Evolutionary conservation across 2,888 invertebrate species (phyloP).

Genomic region (Hedya salicella): DNA sequence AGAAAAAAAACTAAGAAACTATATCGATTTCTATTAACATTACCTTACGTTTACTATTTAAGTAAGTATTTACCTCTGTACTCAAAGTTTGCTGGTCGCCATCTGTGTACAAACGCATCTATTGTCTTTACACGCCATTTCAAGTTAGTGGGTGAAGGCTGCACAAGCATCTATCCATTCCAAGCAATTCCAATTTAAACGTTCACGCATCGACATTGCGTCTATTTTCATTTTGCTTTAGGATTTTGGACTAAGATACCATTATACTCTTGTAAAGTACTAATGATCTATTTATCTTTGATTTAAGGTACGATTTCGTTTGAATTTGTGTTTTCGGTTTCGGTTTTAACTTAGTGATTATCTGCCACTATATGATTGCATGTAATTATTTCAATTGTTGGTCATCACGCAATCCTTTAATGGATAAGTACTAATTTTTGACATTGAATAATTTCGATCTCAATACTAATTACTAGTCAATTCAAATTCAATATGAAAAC

Average conservation of each 20-base stretch:
- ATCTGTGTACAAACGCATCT: slow-evolving; percentile 39
- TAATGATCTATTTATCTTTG: not conserved
- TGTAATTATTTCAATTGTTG: slow-evolving; percentile 58
- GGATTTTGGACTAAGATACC: not conserved
- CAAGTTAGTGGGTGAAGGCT: slow-evolving; percentile 47
- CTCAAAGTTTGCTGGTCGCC: slow-evolving; percentile 30
- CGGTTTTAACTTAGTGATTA: slow-evolving; percentile 65
- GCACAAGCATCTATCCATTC: slow-evolving; percentile 23
- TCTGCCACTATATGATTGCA: slow-evolving; percentile 57
- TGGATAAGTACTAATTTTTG: slow-evolving; percentile 36
- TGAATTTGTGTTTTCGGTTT: not conserved
- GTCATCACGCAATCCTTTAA: slow-evolving; percentile 65
- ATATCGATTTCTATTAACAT: not conserved
- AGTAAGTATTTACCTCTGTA: slow-evolving; percentile 15
- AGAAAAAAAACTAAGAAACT: no score
- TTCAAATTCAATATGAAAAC: slow-evolving; percentile 5
- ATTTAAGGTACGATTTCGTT: slow-evolving; percentile 25
- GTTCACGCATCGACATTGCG: not conserved
- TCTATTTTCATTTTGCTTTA: slow-evolving; percentile 11
- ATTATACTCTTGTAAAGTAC: not conserved
- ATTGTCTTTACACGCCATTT: slow-evolving; percentile 46
- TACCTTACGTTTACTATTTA: slow-evolving; percentile 8
- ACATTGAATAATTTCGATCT: slow-evolving; percentile 23
- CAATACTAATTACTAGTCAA: slow-evolving; percentile 19
- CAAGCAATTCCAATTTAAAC: not conserved